Percentiles rank a stretch among this genome's conserved stretches.
Conservation (phyloP, 1,140 invertebrate species). For the Geopemphigus sp. region DNA sequence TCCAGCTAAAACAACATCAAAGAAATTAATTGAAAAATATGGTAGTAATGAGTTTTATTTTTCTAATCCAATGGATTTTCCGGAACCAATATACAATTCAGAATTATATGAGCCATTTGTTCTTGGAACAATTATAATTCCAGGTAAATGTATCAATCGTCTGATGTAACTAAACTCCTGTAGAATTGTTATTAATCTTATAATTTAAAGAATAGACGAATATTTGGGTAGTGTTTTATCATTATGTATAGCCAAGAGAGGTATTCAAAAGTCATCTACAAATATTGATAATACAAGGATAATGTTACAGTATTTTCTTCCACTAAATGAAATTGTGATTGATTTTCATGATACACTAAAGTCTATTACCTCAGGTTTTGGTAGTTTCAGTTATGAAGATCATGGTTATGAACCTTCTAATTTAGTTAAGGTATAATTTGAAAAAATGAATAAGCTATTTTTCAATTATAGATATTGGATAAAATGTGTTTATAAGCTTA, state of each 20-base stretch:
- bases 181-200: not conserved
- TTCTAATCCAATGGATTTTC: constrained; percentile 82
- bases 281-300: constrained; percentile 81
- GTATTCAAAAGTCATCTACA: constrained; percentile 68
- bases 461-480: too few relatives aligned
- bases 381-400: constrained; percentile 97
- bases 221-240: constrained; percentile 70
- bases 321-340: constrained; percentile 88
- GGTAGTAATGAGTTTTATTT: constrained; percentile 69
- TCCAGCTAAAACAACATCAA: constrained; percentile 67
- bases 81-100: constrained; percentile 65
- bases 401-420: constrained; percentile 52
- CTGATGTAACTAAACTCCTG: not conserved
- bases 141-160: constrained; percentile 64
- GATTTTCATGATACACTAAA: constrained; percentile 95
- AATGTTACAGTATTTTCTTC: constrained; percentile 79
- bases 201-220: constrained; percentile 58
- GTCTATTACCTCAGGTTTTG: constrained; percentile 86
- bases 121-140: constrained; percentile 56
- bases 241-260: constrained; percentile 76
- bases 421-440: constrained; percentile 59
- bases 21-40: constrained; percentile 68
- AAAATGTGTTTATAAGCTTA: constrained; percentile 58
- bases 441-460: not conserved
- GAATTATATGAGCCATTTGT: constrained; percentile 88